phyloP scores from a whole-genome alignment of 1,140 invertebrate genomes.

The Euura lappo region DNA sequence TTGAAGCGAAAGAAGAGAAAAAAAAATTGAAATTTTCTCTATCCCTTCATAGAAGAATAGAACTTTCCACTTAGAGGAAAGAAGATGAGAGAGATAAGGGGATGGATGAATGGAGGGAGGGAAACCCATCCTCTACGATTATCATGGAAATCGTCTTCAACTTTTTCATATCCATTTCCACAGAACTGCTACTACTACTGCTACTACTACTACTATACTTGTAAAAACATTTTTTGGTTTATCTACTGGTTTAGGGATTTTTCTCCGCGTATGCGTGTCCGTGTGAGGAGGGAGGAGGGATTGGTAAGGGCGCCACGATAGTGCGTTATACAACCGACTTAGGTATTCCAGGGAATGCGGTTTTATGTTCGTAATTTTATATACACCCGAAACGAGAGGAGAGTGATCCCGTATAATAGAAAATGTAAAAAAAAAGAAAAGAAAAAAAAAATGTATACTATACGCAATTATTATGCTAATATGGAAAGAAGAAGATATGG shows the following conservation, averaged over 20 bases:
- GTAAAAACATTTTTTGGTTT: not conserved
- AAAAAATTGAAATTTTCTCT: not conserved
- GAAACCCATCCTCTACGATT: conserved; percentile 36
- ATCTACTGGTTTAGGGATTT: no score
- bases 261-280: no score
- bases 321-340: no score
- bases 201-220: conserved; percentile 15
- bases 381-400: not conserved
- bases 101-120: conserved; percentile 24
- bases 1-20: conserved; percentile 2
- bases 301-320: no score
- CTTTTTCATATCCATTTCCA: conserved; percentile 14
- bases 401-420: not conserved
- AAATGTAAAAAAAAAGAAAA: not conserved
- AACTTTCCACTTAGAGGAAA: conserved; percentile 1
- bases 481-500: conserved; percentile 32
- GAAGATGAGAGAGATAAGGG: not conserved
- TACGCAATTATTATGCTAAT: conserved; percentile 56
- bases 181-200: no score
- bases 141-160: conserved; percentile 29
- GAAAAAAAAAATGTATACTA: conserved; percentile 1
- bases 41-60: not conserved
- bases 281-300: no score
- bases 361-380: no score
- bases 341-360: not conserved